These are phyloP conservation scores for Hemiprocne comata DNA, from an alignment of 2,113 vertebrate genomes.

Conservation along the genomic window DNA sequence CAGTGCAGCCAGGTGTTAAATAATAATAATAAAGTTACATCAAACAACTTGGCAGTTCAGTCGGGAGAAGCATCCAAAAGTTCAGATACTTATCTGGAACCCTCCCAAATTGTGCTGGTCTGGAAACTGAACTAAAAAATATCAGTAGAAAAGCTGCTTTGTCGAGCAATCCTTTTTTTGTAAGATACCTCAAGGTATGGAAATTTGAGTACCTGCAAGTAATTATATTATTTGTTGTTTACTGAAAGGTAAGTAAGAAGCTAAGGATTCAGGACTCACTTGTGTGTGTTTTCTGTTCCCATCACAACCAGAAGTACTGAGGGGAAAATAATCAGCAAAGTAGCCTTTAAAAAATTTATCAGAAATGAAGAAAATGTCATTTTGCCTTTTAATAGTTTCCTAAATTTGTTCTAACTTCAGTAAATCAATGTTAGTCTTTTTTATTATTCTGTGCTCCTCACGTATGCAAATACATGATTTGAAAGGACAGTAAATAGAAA, in stretches of 20 bases:
- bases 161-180: background rate
- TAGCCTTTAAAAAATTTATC: background rate
- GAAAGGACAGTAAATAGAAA: background rate
- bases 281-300: background rate
- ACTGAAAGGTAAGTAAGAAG: background rate
- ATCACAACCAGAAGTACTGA: background rate
- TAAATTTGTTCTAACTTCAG: background rate
- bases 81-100: conserved; percentile 7
- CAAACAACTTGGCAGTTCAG: background rate
- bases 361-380: background rate
- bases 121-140: background rate
- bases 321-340: background rate
- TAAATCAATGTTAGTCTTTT: background rate
- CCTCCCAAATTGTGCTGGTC: background rate
- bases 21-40: background rate
- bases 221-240: background rate
- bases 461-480: background rate
- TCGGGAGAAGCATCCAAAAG: background rate
- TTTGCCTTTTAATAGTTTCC: background rate
- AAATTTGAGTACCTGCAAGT: background rate
- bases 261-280: background rate
- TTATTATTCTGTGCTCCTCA: background rate
- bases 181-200: background rate
- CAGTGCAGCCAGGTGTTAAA: conserved; percentile 10
- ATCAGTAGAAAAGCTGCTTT: background rate